Evolutionary conservation across 1,140 invertebrate genomes (phyloP).

Genomic region (Dreissena polymorpha): DNA sequence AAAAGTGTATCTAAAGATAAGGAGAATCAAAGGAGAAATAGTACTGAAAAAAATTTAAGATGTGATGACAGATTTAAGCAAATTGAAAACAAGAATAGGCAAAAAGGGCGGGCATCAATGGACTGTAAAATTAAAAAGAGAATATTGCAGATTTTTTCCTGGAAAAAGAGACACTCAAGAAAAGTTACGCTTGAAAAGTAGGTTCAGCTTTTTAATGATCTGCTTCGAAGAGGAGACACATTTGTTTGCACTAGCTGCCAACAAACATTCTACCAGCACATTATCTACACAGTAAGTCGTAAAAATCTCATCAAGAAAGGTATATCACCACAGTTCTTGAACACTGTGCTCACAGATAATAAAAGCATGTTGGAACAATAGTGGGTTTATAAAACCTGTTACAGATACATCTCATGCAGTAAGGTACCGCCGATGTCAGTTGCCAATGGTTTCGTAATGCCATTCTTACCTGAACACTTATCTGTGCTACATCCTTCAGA

Average conservation of each 20-base stretch:
- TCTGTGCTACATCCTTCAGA: slow-evolving; percentile 12
- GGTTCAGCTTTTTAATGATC: slow-evolving; percentile 21
- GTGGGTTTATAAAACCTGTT: slow-evolving; percentile 56
- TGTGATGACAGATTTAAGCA: no score
- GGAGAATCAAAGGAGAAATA: slow-evolving; percentile 9
- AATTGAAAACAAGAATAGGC: no score
- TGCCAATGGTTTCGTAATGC: slow-evolving; percentile 26
- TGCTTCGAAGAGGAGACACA: no score
- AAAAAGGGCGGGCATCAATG: slow-evolving; percentile 20
- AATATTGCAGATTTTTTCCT: neutral
- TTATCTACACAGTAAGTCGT: slow-evolving; percentile 26
- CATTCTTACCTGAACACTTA: neutral
- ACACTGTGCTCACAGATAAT: slow-evolving; percentile 14
- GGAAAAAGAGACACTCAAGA: slow-evolving; percentile 25
- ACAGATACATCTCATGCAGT: slow-evolving; percentile 19
- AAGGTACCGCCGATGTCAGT: slow-evolving; percentile 38
- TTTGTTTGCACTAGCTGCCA: no score
- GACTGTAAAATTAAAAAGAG: slow-evolving; percentile 9
- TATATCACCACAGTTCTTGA: slow-evolving; percentile 26
- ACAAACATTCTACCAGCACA: slow-evolving; percentile 47
- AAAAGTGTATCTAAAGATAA: neutral
- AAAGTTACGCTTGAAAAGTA: slow-evolving; percentile 3
- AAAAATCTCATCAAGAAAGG: slow-evolving; percentile 17
- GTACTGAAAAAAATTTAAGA: no score
- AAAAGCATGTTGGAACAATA: slow-evolving; percentile 34